phyloP scores from a whole-genome alignment of 2,888 invertebrate species.

The Drosophila percnosoma region DNA sequence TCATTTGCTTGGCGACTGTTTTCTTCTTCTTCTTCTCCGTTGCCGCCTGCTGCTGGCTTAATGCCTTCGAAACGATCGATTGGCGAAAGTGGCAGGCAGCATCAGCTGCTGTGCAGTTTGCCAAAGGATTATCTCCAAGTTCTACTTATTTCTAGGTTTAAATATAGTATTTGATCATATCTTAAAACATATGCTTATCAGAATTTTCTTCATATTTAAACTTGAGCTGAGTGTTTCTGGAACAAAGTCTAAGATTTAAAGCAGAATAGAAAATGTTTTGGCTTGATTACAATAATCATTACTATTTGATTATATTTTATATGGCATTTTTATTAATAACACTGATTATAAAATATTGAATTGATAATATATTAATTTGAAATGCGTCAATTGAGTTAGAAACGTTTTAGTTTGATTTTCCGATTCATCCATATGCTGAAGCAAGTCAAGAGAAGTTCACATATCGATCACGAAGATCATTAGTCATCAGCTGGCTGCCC shows the following conservation, averaged over 20 bases:
- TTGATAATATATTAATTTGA: background rate
- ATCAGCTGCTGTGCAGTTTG: conserved; percentile 8
- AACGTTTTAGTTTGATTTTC: background rate
- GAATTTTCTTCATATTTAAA: background rate
- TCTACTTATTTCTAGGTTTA: background rate
- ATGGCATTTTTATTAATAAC: background rate
- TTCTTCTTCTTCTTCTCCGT: conserved; percentile 8
- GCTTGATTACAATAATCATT: background rate
- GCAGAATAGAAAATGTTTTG: background rate
- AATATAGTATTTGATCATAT: background rate
- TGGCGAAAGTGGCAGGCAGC: conserved; percentile 20
- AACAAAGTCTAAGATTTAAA: background rate
- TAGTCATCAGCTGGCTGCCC: conserved; percentile 33
- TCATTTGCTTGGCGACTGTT: conserved; percentile 60
- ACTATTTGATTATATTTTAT: background rate
- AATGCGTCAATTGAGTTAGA: fast-evolving
- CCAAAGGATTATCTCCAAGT: background rate
- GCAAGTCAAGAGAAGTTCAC: background rate
- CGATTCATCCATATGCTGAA: background rate
- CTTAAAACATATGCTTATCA: background rate
- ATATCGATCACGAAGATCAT: conserved; percentile 35
- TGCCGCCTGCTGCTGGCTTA: conserved; percentile 19
- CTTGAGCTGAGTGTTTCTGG: background rate
- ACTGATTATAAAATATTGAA: background rate
- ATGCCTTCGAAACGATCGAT: conserved; percentile 12